Evolutionary conservation across 2,797 vertebrate species (phyloP), one percentile per base, ranked within the genome.

Genomic region (Gallirallus australis): DNA sequence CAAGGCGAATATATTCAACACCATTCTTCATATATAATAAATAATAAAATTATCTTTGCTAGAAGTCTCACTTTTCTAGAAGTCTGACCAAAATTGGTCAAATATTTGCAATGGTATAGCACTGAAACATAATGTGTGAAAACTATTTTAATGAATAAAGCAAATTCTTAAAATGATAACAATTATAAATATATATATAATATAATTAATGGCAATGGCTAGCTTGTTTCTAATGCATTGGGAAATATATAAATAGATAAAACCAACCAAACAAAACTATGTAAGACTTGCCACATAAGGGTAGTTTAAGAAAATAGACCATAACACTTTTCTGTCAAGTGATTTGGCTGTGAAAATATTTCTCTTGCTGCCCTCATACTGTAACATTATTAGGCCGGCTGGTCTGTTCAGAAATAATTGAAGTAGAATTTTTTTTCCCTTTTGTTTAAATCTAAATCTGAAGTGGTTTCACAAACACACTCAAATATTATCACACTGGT

Each of bases 361-460:
- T 96, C 82, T 84, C 33, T 86, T 82, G 53, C 86, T 90, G 71
- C 68, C 53, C 66, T 96, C 54, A 40, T 82, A 84, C 63, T 88
- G 61, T 28, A 96, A 72, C 53, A 79, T 4, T 97, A 94, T 86
- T 86, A 94, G 75, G 87, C 68, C 95, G 91, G 40, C 35, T 72
- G 64, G 95, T 97, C 90, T 97, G 78, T 94, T 96, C 86, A 93
- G 94, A 93, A 39, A 94, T 94, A 95, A 96, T 31, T 96, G 93
- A 97, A 97, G 68, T 33, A 79, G 54, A 42, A 82, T 82, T 90
- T 84, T 80, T 61, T 76, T 57, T 48, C 31, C 28, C 15, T 83
- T 87, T 89, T 89, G 64, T 71, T 90, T 79, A 95, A 89, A 85
- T 71, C 42, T 61, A 72, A 56, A 92, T 95, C 81, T 95, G 70